phyloP scores from a whole-genome alignment of 2,797 vertebrate genomes.

The Sorex maritimensis region DNA sequence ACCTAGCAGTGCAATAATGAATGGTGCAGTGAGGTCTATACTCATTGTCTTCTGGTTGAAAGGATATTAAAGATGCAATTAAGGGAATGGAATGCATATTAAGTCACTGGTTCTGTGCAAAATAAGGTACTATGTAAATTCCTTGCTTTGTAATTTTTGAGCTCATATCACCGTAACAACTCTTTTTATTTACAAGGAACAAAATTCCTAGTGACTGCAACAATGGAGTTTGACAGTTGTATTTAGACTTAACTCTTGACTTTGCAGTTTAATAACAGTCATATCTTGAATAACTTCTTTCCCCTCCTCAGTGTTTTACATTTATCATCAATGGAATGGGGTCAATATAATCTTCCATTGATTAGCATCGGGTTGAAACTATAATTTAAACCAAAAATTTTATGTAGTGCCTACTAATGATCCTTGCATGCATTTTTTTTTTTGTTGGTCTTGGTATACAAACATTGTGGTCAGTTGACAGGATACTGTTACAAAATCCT shows the following conservation, averaged over 20 bases:
- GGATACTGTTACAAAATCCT: neutral
- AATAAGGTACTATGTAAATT: neutral
- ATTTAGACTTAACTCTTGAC: neutral
- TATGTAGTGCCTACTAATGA: neutral
- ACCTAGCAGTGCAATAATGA: neutral
- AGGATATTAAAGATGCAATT: neutral
- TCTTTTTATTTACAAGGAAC: neutral
- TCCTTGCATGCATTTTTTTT: neutral
- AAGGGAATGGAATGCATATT: neutral
- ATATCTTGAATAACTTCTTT: constrained; percentile 35
- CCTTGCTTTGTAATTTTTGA: neutral
- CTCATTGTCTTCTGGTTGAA: neutral
- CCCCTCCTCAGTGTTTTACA: neutral
- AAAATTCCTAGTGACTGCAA: neutral
- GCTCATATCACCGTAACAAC: neutral
- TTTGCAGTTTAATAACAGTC: constrained; percentile 5
- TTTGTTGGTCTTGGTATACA: neutral
- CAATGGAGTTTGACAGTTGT: neutral
- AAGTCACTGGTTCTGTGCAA: neutral
- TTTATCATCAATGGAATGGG: constrained; percentile 24
- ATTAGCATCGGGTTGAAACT: neutral
- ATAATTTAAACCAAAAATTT: constrained; percentile 21
- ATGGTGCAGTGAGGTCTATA: neutral
- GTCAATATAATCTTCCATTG: neutral
- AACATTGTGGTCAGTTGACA: neutral